Conservation (phyloP, 2,888 invertebrate species). For the Eupithecia subfuscata region DNA sequence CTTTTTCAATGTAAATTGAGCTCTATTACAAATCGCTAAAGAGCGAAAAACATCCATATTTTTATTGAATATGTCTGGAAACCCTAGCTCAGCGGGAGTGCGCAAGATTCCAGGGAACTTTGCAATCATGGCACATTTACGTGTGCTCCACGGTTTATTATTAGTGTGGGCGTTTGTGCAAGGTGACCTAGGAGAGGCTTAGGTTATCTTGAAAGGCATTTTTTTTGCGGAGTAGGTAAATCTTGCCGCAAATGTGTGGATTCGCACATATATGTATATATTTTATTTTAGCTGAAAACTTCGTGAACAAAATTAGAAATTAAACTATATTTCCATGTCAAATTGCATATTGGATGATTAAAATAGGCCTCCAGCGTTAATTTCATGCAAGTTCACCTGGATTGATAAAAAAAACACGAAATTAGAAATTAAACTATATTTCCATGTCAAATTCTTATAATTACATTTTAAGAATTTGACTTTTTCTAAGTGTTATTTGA, state of each 20-base stretch:
- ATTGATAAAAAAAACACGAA: background rate
- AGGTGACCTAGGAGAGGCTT: background rate
- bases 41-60: background rate
- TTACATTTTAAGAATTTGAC: too few species aligned
- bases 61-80: conserved; percentile 3
- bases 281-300: background rate
- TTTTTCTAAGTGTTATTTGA: background rate
- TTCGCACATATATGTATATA: background rate
- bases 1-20: background rate
- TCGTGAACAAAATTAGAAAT: too few species aligned
- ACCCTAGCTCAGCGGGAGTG: conserved; percentile 39
- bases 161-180: conserved; percentile 32
- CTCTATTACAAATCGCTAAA: conserved; percentile 1
- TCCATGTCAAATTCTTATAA: background rate
- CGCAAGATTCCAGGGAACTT: conserved; percentile 38
- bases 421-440: background rate
- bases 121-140: conserved; percentile 49
- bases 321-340: too few species aligned
- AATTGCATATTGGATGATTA: background rate
- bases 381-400: too few species aligned
- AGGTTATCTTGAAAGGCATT: background rate
- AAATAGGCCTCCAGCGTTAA: background rate
- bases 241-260: background rate
- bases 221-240: background rate
- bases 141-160: conserved; percentile 45